A percentile compares a stretch with the other conserved stretches of the same genome.
These are phyloP conservation scores for Cactoblastis cactorum DNA, from an alignment of 2,888 invertebrate species.

Conservation along the genomic window DNA sequence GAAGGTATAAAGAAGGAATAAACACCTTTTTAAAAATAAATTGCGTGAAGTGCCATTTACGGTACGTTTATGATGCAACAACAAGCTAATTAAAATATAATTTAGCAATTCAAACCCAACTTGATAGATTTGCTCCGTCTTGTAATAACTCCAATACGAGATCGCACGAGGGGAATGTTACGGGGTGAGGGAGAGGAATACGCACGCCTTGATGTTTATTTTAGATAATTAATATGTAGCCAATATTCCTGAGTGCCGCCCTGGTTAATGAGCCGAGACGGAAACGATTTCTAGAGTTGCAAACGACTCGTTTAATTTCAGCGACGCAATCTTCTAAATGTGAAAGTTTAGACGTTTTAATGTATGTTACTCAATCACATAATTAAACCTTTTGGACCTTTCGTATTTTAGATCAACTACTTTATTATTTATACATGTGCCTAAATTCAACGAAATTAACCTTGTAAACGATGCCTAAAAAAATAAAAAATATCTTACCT, in stretches of 20 bases:
- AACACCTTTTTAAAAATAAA: too few species aligned
- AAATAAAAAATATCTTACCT: too few species aligned
- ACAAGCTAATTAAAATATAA: slow-evolving; percentile 4
- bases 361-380: neutral
- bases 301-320: neutral
- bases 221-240: slow-evolving; percentile 49
- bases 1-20: too few species aligned
- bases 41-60: too few species aligned
- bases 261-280: slow-evolving; percentile 9
- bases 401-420: neutral
- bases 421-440: too few species aligned
- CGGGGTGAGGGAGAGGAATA: slow-evolving; percentile 12
- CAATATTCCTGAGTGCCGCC: slow-evolving; percentile 12
- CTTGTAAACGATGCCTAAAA: too few species aligned
- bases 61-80: neutral
- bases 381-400: too few species aligned
- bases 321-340: neutral
- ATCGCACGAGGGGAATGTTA: neutral
- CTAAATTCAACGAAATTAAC: too few species aligned
- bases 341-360: neutral
- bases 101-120: slow-evolving; percentile 4
- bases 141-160: slow-evolving; percentile 4
- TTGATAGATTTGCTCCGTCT: slow-evolving; percentile 1
- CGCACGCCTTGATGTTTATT: slow-evolving; percentile 36
- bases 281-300: neutral